Conservation (phyloP, 2,113 vertebrate genomes). For the Turdus rufiventris region DNA sequence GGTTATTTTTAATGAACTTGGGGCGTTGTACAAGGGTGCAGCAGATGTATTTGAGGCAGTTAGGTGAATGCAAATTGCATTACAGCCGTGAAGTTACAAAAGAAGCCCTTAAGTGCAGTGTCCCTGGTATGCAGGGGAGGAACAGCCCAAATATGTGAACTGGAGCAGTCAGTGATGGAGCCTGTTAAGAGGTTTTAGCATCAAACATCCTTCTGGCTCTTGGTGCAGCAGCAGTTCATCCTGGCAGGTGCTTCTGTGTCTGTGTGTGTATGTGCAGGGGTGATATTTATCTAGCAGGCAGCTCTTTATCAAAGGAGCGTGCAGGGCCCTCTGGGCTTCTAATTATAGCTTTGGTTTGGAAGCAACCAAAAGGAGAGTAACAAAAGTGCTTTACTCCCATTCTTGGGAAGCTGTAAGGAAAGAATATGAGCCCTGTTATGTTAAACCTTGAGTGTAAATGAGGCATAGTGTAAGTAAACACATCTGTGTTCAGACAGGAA, state of each 20-base stretch:
- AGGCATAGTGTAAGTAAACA: constrained; percentile 75
- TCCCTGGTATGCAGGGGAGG: not conserved
- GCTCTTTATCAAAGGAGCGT: constrained; percentile 62
- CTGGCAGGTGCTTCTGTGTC: not conserved
- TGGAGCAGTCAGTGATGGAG: not conserved
- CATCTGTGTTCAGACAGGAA: constrained; percentile 65
- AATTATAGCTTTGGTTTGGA: constrained; percentile 65
- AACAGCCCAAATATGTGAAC: not conserved
- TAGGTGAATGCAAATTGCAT: not conserved
- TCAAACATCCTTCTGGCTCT: not conserved
- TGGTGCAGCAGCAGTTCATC: not conserved
- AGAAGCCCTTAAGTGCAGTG: not conserved
- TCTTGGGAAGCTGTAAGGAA: constrained; percentile 1
- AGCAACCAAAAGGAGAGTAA: constrained; percentile 16
- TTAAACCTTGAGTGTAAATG: constrained; percentile 68
- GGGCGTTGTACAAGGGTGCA: not conserved
- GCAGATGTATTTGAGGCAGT: not conserved
- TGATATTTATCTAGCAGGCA: constrained; percentile 32
- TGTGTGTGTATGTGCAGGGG: not conserved
- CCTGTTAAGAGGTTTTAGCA: not conserved
- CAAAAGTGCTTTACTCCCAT: not conserved
- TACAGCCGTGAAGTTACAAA: not conserved
- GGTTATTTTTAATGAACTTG: not conserved
- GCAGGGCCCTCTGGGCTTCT: constrained; percentile 54
- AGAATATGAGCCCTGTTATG: constrained; percentile 37